Base-by-base conservation (phyloP, 1,140 invertebrate genomes). In the Linepithema humile region DNA sequence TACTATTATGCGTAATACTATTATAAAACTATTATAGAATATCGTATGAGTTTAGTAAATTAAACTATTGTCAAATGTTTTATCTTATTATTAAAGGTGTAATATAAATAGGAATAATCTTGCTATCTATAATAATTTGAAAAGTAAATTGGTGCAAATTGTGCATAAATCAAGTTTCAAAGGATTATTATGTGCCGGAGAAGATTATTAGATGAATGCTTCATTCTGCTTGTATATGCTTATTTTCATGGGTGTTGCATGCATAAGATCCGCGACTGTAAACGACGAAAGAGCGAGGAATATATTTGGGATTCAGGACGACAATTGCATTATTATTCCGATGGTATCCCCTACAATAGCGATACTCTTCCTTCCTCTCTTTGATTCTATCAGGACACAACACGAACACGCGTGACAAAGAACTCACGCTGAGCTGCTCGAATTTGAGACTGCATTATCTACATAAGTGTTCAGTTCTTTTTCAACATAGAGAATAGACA, bases 251-350 rank as follows among this genome's bases (percentile, higher is more conserved):
- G 15, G 45, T 48, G 43, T 64, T 64, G 50, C 59, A 50, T 35
- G 64, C 45, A 12, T 43, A 70, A 86, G 15, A 15, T 26, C 45
- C 35, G 72, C 45, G 60, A 50, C 32, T 83, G 29, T 84, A 80
- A 69, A 67, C 55, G 69, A 85, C 45, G 59, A 40, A 85, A 75
- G 48, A 57, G 32, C 59, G 69, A 82, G 57, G 50, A 82, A 75
- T 35, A 78, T 57, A 82, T 85, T 88, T 73, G 32, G 60, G 50
- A 84, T 73, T 78, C 83, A 29, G 60, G 26, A 85, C 83, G 82
- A 88, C 82, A 85, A 88, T 88, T 88, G 83, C 85, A 88, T 87
- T 88, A 88, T 82, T 88, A 87, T 88, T 88, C 87, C 74, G 64
- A 85, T 48, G 45, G 85, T 84, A 78, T 55, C 38, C 70, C 29